Conservation (phyloP, 1,140 invertebrate genomes). For the Platorchestia sp. region DNA sequence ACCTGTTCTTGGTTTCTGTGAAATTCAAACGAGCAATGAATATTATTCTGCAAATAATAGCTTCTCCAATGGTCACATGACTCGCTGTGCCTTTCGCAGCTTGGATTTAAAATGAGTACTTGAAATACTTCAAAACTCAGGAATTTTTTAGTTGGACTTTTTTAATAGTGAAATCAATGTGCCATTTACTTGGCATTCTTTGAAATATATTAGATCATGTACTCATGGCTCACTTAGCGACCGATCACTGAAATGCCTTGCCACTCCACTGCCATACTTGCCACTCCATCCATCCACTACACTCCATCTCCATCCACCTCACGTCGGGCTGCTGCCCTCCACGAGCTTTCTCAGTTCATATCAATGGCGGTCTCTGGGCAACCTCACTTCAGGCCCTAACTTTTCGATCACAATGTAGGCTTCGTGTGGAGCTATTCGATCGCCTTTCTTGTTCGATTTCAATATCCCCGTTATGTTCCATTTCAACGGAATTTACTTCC, state of each 20-base stretch:
- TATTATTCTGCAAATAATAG: background rate
- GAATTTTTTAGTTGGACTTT: background rate
- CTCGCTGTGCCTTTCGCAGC: background rate
- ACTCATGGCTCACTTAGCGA: background rate
- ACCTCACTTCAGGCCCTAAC: background rate
- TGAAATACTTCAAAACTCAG: background rate
- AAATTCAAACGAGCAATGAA: background rate
- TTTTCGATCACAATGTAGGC: background rate
- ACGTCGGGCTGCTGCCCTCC: background rate
- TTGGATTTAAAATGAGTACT: background rate
- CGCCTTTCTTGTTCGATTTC: background rate
- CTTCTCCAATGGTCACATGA: background rate
- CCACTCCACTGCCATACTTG: background rate
- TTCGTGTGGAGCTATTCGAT: background rate
- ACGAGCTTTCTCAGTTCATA: background rate
- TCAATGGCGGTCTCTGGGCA: background rate
- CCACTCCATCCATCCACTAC: background rate
- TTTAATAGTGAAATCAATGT: background rate
- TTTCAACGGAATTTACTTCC: background rate
- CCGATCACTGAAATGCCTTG: background rate
- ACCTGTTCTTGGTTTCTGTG: background rate
- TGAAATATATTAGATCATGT: background rate
- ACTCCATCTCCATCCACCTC: background rate
- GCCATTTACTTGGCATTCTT: background rate
- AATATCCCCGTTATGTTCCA: background rate